Base-by-base conservation (phyloP, 2,888 invertebrate species). In the Belgica antarctica region DNA sequence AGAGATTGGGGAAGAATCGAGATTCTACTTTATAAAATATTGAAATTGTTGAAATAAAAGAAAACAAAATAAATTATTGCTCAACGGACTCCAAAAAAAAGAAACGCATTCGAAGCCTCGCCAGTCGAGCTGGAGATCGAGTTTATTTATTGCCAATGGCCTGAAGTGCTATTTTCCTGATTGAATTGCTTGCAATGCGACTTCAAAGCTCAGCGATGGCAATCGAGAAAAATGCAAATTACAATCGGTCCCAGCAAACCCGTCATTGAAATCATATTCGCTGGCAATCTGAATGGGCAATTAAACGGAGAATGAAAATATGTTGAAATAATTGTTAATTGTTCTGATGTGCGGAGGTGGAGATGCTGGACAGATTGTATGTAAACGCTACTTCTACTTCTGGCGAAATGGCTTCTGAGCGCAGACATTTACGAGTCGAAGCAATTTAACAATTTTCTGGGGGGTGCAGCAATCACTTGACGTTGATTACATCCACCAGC, bases 151-250 rank as follows among this genome's bases (percentile, higher is more conserved):
- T 17, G 52, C 22, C 5, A 52, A 7, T 52, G 19, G 17, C 41
- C 15, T 41, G n/a, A 15, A 41, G 52, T 52, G 19, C 12, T 52
- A 1, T 7, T 22, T 41, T 52, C 52, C 22, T 52, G 52, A 52
- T 52, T 52, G 52, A 22, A 52, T 52, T 52, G 22, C 52, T 52
- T 52, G 19, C 22, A 17, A 17, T 46, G 52, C 10, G 41, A 41
- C 41, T 41, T 41, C 41, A 41, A 41, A 41, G 15, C 41, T 34
- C 41, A 2, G 41, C 41, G 41, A 41, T 15, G 41, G 34, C 15
- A n/a, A 46, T 52, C 22, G 22, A 52, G 46, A n/a, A 46, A 46
- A 19, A 17, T 52, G 52, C 52, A 52, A 52, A 52, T 52, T 52
- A 52, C 17, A 52, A n/a, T n/a, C n/a, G n/a, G n/a, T n/a, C 31